Percentiles rank a stretch among this genome's conserved stretches.
phyloP scores from a whole-genome alignment of 2,113 vertebrate genomes.

The Bolborhynchus lineola region DNA sequence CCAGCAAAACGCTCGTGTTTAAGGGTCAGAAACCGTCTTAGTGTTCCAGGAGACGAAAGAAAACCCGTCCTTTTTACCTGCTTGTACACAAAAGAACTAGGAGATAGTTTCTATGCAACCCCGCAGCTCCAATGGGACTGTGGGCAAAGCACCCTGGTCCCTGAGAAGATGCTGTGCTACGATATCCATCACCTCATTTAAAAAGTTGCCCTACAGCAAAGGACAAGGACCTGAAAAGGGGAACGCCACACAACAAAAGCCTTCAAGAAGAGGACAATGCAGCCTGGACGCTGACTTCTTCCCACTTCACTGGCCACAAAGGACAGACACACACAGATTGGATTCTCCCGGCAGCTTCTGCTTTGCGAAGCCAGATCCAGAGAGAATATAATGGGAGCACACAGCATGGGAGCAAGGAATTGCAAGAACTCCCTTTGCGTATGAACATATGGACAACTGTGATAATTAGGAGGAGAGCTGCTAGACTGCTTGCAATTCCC shows the following conservation, averaged over 20 bases:
- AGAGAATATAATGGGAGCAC: slow-evolving; percentile 34
- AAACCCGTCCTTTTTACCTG: slow-evolving; percentile 21
- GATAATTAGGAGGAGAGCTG: slow-evolving; percentile 73
- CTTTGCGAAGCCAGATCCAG: slow-evolving; percentile 22
- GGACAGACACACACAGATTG: background rate
- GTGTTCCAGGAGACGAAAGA: slow-evolving; percentile 30
- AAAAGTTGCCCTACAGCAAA: background rate
- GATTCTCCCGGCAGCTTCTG: slow-evolving; percentile 9
- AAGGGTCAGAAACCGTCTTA: slow-evolving; percentile 57
- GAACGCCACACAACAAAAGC: background rate
- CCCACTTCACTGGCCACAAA: background rate
- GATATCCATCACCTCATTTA: background rate
- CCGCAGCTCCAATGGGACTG: background rate
- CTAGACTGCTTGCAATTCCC: slow-evolving; percentile 62
- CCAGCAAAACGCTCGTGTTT: slow-evolving; percentile 51
- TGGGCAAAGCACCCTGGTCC: background rate
- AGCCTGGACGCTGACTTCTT: slow-evolving; percentile 2
- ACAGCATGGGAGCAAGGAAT: slow-evolving; percentile 54
- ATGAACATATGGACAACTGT: slow-evolving; percentile 73
- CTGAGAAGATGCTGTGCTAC: background rate
- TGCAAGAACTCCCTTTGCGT: slow-evolving; percentile 58
- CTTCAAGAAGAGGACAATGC: background rate
- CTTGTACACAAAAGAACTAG: background rate
- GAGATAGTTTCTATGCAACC: background rate
- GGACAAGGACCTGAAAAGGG: background rate